Evolutionary conservation across 2,113 vertebrate genomes (phyloP), one percentile per base, ranked within the genome.

Genomic region (Halichoerus grypus): DNA sequence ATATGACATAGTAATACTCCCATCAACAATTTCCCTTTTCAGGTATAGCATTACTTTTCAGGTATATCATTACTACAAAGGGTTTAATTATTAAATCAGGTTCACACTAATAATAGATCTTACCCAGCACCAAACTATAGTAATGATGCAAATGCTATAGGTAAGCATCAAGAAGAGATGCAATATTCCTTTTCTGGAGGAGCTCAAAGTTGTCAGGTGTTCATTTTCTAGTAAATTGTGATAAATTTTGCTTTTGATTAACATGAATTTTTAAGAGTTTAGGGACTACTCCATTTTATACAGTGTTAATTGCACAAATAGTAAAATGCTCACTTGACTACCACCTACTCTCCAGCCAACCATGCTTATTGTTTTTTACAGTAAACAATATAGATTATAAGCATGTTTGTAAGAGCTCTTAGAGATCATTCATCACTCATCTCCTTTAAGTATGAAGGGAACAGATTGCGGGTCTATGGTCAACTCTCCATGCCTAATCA

Each of bases 41-140:
- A 95, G 65, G 13, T 94, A 4, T 55, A 89, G 19, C n/a, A 87
- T 92, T 81, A 82, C 6, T 67, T 67, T 61, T 97, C 79, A 95
- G 65, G 13, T 94, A 4, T 55, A 89, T 15, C n/a, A 85, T 85
- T 59, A 92, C 10, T 31, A n/a, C 6, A 79, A 82, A 88, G 18
- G 2, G 1, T 92, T 96, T 94, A 94, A 81, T 93, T 96, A 69
- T 91, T 67, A 91, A 96, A 77, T 89, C 51, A 92, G 22, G 2
- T 15, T 95, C n/a, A 86, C 7, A 31, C 10, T 79, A 92, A 61
- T 57, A 94, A 77, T 89, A 77, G 39, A 6, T 79, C 39, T 95
- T 90, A 83, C 10, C 53, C 26, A 96, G 65, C 49, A 89, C 28
- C 59, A 94, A 97, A n/a, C 16, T 97, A 22, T 83, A 31, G n/a